Evolutionary conservation across 2,888 invertebrate species (phyloP).

Genomic region (Lasiommata megera): DNA sequence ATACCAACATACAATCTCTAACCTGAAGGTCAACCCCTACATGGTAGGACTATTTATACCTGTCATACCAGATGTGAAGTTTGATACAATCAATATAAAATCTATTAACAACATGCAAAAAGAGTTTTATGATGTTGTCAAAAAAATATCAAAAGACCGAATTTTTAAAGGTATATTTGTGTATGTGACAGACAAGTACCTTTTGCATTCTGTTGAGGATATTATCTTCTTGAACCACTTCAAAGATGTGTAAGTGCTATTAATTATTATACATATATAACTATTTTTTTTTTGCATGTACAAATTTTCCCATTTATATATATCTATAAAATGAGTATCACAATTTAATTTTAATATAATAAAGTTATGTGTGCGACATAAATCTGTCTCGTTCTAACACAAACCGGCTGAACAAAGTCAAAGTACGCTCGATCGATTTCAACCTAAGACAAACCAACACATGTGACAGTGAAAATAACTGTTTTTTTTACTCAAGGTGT

Average conservation of each 20-base stretch:
- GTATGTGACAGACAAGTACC: conserved; percentile 68
- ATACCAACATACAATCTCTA: conserved; percentile 44
- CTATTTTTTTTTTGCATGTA: background rate
- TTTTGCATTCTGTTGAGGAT: conserved; percentile 59
- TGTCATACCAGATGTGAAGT: conserved; percentile 61
- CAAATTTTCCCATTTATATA: too few species aligned
- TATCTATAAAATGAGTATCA: too few species aligned
- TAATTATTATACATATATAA: background rate
- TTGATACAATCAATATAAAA: conserved; percentile 56
- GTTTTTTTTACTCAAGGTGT: too few species aligned
- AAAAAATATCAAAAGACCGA: conserved; percentile 48
- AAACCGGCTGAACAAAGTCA: too few species aligned
- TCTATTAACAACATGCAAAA: conserved; percentile 44
- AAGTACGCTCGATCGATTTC: too few species aligned
- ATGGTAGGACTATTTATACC: conserved; percentile 68
- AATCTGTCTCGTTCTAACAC: too few species aligned
- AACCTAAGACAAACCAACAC: too few species aligned
- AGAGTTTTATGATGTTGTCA: conserved; percentile 48
- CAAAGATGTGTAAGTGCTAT: conserved; percentile 59
- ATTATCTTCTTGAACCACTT: conserved; percentile 65
- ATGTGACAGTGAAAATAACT: too few species aligned
- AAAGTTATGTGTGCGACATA: too few species aligned
- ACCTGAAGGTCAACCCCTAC: conserved; percentile 45
- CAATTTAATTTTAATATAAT: too few species aligned
- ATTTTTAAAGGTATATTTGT: conserved; percentile 64